Evolutionary conservation across 2,113 vertebrate genomes (phyloP).

Genomic region (Malurus melanocephalus): DNA sequence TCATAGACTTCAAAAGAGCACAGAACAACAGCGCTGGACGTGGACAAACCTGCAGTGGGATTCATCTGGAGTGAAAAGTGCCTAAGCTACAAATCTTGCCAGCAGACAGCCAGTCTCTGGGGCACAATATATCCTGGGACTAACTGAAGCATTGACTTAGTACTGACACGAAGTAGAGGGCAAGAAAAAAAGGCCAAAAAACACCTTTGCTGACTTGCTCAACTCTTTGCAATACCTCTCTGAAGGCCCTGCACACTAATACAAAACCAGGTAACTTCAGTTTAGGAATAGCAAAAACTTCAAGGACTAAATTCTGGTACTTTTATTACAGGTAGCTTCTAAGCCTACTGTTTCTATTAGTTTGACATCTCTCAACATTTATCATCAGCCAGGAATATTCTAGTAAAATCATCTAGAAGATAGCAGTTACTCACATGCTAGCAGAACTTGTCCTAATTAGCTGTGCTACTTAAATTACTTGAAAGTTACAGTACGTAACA

Average conservation of each 20-base stretch:
- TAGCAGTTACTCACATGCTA: background rate
- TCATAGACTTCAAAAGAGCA: background rate
- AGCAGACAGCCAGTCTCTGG: background rate
- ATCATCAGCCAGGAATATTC: background rate
- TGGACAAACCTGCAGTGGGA: background rate
- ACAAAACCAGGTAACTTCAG: background rate
- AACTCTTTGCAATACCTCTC: background rate
- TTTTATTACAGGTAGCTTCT: background rate
- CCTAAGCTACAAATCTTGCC: background rate
- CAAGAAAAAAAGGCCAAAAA: background rate
- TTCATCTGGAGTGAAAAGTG: background rate
- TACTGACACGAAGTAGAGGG: background rate
- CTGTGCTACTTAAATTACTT: background rate
- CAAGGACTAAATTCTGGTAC: background rate
- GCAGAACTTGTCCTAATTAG: background rate
- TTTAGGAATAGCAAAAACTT: background rate
- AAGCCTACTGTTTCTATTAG: background rate
- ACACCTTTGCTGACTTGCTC: background rate
- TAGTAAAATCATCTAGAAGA: background rate
- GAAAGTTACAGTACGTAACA: background rate
- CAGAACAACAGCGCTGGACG: background rate
- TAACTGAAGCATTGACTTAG: background rate
- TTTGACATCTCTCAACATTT: background rate
- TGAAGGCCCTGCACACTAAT: background rate
- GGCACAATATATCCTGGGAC: background rate